Percentiles rank a stretch among this genome's conserved stretches.
Conservation (phyloP, 2,113 vertebrate genomes). For the Oceanodroma tethys region DNA sequence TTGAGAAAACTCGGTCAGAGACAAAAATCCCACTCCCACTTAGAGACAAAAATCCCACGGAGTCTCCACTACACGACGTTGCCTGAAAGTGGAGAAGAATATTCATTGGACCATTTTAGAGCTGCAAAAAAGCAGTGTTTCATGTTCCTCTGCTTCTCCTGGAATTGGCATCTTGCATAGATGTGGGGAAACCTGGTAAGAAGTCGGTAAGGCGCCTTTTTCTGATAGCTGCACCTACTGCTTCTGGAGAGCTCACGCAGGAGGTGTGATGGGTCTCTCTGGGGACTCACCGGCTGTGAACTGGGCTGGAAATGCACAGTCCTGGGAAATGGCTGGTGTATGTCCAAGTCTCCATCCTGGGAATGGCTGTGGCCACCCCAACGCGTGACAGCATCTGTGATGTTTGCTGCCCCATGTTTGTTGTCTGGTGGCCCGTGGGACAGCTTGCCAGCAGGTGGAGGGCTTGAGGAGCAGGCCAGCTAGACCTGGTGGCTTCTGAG, state of each 20-base stretch:
- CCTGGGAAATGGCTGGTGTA: background rate
- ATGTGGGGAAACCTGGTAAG: background rate
- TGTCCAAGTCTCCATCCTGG: background rate
- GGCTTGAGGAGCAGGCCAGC: background rate
- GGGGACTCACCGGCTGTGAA: accelerated
- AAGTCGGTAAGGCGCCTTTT: background rate
- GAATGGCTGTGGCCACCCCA: background rate
- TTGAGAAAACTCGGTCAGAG: background rate
- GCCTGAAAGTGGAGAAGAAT: background rate
- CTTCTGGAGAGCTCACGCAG: background rate
- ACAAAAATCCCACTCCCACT: background rate
- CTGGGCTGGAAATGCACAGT: background rate
- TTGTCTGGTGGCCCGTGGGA: background rate
- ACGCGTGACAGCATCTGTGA: background rate
- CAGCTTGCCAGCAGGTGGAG: background rate
- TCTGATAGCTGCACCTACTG: background rate
- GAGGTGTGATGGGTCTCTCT: background rate
- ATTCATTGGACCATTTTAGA: accelerated
- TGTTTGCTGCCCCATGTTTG: background rate
- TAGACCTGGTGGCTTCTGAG: background rate
- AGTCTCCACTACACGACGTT: background rate
- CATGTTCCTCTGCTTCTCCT: background rate
- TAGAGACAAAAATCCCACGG: background rate
- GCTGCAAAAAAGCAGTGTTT: background rate
- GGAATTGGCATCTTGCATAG: background rate